Evolutionary conservation across 2,888 invertebrate species (phyloP).

Genomic region (Synanthedon myopaeformis): DNA sequence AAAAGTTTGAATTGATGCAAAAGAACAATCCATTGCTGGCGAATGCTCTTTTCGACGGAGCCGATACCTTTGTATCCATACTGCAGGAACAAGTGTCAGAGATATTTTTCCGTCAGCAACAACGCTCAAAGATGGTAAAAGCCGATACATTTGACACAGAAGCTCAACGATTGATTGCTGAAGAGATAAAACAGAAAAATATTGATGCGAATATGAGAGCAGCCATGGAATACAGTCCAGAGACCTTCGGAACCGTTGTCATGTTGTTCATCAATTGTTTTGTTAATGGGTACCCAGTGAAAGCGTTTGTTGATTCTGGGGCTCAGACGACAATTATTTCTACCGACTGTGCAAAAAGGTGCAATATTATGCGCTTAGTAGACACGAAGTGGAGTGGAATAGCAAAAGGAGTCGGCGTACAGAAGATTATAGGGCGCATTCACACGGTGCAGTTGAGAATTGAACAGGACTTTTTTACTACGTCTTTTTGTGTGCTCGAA

Average conservation of each 20-base stretch:
- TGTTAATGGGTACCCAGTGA: constrained; percentile 96
- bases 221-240: constrained; percentile 98
- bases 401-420: constrained; percentile 93
- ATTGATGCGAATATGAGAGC: constrained; percentile 99
- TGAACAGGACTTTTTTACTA: constrained; percentile 83
- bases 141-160: constrained; percentile 97
- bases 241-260: constrained; percentile 96
- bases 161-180: constrained; percentile 94
- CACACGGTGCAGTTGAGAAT: constrained; percentile 93
- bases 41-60: constrained; percentile 88
- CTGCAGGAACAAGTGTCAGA: constrained; percentile 86
- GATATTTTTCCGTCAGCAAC: constrained; percentile 84
- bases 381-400: constrained; percentile 90
- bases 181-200: constrained; percentile 95
- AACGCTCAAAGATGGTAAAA: constrained; percentile 86
- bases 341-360: constrained; percentile 92
- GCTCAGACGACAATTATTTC: constrained; percentile 99
- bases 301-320: constrained; percentile 98
- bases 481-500: constrained; percentile 89
- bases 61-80: constrained; percentile 84
- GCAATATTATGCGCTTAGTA: constrained; percentile 89
- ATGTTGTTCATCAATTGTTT: constrained; percentile 98
- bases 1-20: constrained; percentile 88
- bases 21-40: constrained; percentile 94
- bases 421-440: constrained; percentile 88